phyloP scores from a whole-genome alignment of 2,113 vertebrate species.

The Sturnus vulgaris region DNA sequence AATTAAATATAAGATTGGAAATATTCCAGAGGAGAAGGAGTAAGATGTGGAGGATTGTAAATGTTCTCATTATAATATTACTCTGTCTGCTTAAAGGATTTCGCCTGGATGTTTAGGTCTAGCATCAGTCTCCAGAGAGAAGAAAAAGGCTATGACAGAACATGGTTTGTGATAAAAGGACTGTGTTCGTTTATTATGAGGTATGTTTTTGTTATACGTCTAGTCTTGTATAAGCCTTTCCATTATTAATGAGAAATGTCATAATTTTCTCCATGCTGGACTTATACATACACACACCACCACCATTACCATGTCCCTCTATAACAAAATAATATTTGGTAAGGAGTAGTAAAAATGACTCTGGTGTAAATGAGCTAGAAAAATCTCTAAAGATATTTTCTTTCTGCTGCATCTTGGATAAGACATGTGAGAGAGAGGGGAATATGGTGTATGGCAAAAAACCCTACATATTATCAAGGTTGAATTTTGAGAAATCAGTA shows the following conservation, averaged over 20 bases:
- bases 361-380: neutral
- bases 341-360: neutral
- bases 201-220: neutral
- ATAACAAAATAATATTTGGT: neutral
- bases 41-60: neutral
- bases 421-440: neutral
- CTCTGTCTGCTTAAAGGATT: neutral
- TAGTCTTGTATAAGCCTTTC: neutral
- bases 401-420: neutral
- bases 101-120: neutral
- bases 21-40: neutral
- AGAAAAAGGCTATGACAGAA: neutral
- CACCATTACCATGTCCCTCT: neutral
- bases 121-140: neutral
- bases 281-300: rapidly evolving
- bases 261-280: neutral
- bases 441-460: neutral
- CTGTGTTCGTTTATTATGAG: rapidly evolving
- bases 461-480: neutral
- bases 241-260: neutral
- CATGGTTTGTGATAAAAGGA: neutral
- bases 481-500: neutral
- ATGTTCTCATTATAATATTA: neutral
- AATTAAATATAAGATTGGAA: neutral
- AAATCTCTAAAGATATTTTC: neutral